Base-by-base conservation (phyloP, 2,113 vertebrate species). In the Cyanoderma ruficeps region DNA sequence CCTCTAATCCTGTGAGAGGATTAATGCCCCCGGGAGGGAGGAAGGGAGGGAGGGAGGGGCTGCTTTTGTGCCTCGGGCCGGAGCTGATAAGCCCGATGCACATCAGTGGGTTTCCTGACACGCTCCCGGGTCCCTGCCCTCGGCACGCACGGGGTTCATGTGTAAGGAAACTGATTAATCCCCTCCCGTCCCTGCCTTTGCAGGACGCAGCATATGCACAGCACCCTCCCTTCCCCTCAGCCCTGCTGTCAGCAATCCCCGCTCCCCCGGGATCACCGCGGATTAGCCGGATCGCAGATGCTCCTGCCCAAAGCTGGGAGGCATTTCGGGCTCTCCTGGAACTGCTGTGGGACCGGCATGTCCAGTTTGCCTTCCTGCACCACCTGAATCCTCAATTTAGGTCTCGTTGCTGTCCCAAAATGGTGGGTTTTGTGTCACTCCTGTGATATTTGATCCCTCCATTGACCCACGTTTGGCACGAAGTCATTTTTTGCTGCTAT, bases 271-370 rank as follows among this genome's bases (percentile, higher is more conserved):
- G 61, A 78, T 91, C 5, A 18, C 39, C 12, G 20, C 9, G 94
- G 94, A 95, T 97, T 92, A 95, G 88, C 95, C 55, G 35, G 56
- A 63, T 93, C 9, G 0, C 93, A 96, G 95, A 77, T 94, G 94
- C 83, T 64, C 30, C 89, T 72, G 75, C 83, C 61, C 39, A 5
- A 50, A 81, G 61, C 83, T 15, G 72, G 35, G 35, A 24, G 28
- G 72, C 20, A 2, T 59, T 49, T 25, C 27, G 30, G 17, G 11
- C 71, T 39, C 47, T 81, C 7, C 9, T 13, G 70, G 64, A 13
- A 35, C 59, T 39, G 59, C 59, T 60, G 9, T 19, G 35, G 59
- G 30, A 42, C 31, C 33, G 28, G 41, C 13, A 2, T 0, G 0
- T 31, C 60, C 35, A 0, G 2, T 47, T 42, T 59, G 30, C 44